Conservation (phyloP, 2,113 vertebrate genomes). For the Alouatta palliata region DNA sequence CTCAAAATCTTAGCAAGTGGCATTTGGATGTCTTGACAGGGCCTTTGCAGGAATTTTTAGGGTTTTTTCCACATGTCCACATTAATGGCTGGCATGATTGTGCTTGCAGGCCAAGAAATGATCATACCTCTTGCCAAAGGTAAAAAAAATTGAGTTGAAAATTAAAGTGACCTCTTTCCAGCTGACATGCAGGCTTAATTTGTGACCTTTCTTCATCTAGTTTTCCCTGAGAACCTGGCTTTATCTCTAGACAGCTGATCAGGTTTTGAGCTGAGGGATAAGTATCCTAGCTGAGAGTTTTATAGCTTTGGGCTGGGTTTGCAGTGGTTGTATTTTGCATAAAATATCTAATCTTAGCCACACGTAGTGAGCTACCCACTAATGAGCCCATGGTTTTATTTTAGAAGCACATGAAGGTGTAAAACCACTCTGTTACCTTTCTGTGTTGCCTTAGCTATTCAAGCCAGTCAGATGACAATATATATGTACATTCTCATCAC, state of each 20-base stretch:
- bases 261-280: neutral
- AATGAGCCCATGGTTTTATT: neutral
- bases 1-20: neutral
- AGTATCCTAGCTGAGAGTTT: neutral
- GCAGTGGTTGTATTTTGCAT: neutral
- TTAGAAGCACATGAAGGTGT: neutral
- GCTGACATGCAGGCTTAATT: neutral
- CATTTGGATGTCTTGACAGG: neutral
- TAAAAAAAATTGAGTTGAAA: neutral
- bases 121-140: neutral
- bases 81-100: neutral
- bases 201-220: neutral
- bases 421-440: neutral
- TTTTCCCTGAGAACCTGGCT: neutral
- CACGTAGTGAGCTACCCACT: neutral
- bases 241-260: neutral
- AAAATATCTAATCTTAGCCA: neutral
- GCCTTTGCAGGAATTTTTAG: neutral
- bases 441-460: neutral
- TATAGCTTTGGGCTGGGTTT: neutral
- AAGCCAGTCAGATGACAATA: neutral
- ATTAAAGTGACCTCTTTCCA: neutral
- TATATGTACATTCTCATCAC: neutral
- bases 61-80: neutral
- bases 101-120: constrained; percentile 20